A percentile compares a stretch with the other conserved stretches of the same genome.
Evolutionary conservation across 2,888 invertebrate genomes (phyloP).

Genomic region (Ophion obscuratus): DNA sequence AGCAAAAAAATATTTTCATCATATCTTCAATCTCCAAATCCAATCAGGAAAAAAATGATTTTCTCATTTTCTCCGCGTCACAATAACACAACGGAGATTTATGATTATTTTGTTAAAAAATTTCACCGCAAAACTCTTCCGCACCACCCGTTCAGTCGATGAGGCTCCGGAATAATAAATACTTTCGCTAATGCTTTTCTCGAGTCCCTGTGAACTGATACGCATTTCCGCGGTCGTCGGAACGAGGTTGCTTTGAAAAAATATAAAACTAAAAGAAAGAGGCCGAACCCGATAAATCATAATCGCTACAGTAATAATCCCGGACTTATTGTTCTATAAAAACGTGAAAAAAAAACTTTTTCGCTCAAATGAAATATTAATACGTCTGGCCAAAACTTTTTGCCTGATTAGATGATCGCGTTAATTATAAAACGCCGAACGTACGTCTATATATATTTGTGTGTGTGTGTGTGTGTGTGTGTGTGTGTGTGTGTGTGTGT

Average conservation of each 20-base stretch:
- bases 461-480: too few species aligned
- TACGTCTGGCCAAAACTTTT: conserved; percentile 22
- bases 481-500: too few species aligned
- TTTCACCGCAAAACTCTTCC: too few species aligned
- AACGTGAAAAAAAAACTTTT: conserved; percentile 29
- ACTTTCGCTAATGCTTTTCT: conserved; percentile 20
- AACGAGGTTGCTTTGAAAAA: conserved; percentile 31
- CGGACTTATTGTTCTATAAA: conserved; percentile 2
- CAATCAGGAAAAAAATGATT: background rate
- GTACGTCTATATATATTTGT: too few species aligned
- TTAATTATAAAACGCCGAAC: background rate
- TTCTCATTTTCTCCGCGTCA: background rate
- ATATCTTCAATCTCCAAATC: background rate
- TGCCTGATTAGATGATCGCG: background rate
- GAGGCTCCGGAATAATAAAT: conserved; percentile 23
- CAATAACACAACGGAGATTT: too few species aligned
- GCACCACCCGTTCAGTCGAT: background rate
- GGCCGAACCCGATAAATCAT: background rate
- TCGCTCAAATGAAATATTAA: conserved; percentile 13
- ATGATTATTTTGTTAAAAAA: too few species aligned
- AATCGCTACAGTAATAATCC: conserved; percentile 24
- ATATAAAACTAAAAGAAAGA: conserved; percentile 5
- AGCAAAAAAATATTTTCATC: background rate
- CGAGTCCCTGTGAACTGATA: conserved; percentile 22
- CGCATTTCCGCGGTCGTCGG: conserved; percentile 16